Evolutionary conservation across 2,113 vertebrate species (phyloP).

Genomic region (Thermophis baileyi): DNA sequence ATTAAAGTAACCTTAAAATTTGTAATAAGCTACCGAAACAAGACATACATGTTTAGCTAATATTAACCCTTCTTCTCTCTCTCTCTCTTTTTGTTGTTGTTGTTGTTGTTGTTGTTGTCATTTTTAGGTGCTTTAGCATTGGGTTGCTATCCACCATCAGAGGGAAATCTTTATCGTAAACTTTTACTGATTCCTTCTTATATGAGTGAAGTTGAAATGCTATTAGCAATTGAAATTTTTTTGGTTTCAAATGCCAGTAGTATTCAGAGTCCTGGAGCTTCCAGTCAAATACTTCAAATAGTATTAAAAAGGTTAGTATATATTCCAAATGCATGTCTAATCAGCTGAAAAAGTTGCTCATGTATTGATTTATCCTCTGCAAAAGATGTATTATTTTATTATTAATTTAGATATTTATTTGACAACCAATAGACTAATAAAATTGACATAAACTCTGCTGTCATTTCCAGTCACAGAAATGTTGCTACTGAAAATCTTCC

Average conservation of each 20-base stretch:
- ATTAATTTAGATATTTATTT: not conserved
- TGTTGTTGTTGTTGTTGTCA: too few species aligned
- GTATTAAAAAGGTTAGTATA: slow-evolving; percentile 84
- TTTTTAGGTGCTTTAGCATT: slow-evolving; percentile 76
- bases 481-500: not conserved
- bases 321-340: not conserved
- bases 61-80: not conserved
- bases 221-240: slow-evolving; percentile 86
- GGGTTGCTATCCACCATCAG: slow-evolving; percentile 78
- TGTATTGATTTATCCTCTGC: not conserved
- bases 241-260: slow-evolving; percentile 77
- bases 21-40: not conserved
- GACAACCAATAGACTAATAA: not conserved
- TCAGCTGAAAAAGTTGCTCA: not conserved
- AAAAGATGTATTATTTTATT: not conserved
- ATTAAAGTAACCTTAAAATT: not conserved
- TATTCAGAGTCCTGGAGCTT: slow-evolving; percentile 65
- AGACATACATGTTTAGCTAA: not conserved
- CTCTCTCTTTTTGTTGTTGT: not conserved
- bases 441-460: not conserved
- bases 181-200: slow-evolving; percentile 74
- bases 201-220: slow-evolving; percentile 87
- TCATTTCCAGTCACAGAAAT: not conserved
- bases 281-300: slow-evolving; percentile 71
- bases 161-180: slow-evolving; percentile 70